Percentiles rank a stretch among this genome's conserved stretches.
phyloP scores from a whole-genome alignment of 2,888 invertebrate genomes.

The Epirrhoe tristata region DNA sequence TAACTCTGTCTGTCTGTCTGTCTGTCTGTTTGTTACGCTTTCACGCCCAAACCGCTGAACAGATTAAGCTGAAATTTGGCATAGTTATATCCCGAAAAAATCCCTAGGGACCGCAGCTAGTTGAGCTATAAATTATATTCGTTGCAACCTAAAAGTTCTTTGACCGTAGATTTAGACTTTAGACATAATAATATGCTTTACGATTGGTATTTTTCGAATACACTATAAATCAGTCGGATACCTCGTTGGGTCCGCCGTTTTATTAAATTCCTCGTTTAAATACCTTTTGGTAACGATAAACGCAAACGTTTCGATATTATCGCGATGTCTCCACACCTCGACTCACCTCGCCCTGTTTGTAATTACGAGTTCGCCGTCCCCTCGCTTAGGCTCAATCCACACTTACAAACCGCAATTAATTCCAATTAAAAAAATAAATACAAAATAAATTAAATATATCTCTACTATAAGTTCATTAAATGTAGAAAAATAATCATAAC shows the following conservation, averaged over 20 bases:
- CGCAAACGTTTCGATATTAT: constrained; percentile 73
- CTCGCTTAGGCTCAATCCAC: constrained; percentile 35
- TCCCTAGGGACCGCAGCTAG: no score
- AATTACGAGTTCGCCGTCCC: constrained; percentile 62
- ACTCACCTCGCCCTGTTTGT: constrained; percentile 64
- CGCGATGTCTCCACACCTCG: constrained; percentile 75
- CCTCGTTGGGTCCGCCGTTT: constrained; percentile 59
- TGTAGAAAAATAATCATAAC: not conserved
- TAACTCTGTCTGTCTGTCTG: no score
- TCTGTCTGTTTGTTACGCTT: no score
- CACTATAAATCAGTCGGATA: constrained; percentile 59
- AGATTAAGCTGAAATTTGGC: no score
- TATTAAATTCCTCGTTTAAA: constrained; percentile 78
- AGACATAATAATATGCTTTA: constrained; percentile 22
- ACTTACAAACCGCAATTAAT: constrained; percentile 29
- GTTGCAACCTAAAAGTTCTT: constrained; percentile 19
- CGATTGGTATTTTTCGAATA: constrained; percentile 28
- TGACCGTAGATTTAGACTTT: constrained; percentile 25
- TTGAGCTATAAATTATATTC: constrained; percentile 15
- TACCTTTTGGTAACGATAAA: constrained; percentile 66
- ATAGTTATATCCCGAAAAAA: no score
- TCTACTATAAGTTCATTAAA: not conserved
- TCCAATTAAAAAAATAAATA: constrained; percentile 8
- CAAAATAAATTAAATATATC: not conserved
- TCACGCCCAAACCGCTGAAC: no score